phyloP scores from a whole-genome alignment of 2,888 invertebrate species.

The Nowickia ferox region DNA sequence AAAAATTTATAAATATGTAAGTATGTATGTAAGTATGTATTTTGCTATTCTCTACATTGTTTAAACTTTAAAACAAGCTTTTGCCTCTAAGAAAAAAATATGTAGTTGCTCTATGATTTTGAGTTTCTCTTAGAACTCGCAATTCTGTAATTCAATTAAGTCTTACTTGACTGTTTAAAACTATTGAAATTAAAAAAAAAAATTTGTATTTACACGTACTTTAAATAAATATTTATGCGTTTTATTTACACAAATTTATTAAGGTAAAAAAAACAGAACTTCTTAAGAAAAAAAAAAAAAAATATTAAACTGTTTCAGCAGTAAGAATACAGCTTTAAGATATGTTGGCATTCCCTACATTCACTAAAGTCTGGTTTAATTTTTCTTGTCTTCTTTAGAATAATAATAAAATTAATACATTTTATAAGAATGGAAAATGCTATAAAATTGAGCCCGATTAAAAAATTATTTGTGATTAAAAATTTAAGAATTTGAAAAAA shows the following conservation, averaged over 20 bases:
- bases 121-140: conserved; percentile 45
- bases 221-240: conserved; percentile 57
- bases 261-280: conserved; percentile 1
- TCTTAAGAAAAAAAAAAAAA: conserved; percentile 1
- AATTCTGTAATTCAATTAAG: neutral
- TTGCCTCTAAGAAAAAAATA: neutral
- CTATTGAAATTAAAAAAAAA: conserved; percentile 25
- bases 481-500: too few relatives aligned
- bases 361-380: too few relatives aligned
- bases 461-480: too few relatives aligned
- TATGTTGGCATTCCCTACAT: too few relatives aligned
- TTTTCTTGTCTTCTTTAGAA: too few relatives aligned
- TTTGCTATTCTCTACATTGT: neutral
- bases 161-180: conserved; percentile 13
- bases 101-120: neutral
- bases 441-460: too few relatives aligned
- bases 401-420: too few relatives aligned
- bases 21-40: neutral
- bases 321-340: neutral
- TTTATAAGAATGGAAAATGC: too few relatives aligned
- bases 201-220: conserved; percentile 49
- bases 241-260: conserved; percentile 32
- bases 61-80: neutral
- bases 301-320: neutral
- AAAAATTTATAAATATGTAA: too few relatives aligned